A percentile compares a stretch with the other conserved stretches of the same genome.
Conservation (phyloP, 2,113 vertebrate species). For the Sclerurus mexicanus region DNA sequence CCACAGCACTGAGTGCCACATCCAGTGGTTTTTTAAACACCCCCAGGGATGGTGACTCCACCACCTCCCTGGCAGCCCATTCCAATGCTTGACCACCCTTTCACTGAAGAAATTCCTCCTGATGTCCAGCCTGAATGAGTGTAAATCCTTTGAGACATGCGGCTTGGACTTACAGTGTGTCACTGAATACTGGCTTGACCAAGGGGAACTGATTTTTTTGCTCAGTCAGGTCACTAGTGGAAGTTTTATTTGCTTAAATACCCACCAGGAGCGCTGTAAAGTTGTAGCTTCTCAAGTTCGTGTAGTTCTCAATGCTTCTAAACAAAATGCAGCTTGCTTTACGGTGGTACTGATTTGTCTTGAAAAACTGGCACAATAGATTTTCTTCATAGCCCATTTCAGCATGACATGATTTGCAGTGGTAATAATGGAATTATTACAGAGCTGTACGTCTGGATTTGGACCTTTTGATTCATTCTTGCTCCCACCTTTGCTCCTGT, state of each 20-base stretch:
- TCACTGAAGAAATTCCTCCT: neutral
- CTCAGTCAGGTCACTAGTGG: neutral
- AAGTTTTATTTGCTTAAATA: neutral
- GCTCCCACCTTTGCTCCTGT: neutral
- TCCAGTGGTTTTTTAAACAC: neutral
- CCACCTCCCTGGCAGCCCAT: neutral
- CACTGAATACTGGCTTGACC: neutral
- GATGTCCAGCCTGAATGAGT: neutral
- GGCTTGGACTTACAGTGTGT: accelerated
- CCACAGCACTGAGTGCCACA: neutral
- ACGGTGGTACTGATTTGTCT: neutral
- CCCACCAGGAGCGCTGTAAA: neutral
- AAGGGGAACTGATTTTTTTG: neutral
- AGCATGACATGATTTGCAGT: neutral
- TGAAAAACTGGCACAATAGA: neutral
- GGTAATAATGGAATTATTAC: neutral
- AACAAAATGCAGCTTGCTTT: neutral
- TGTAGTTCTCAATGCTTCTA: neutral
- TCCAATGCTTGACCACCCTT: accelerated
- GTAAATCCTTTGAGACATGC: neutral
- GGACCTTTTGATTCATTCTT: neutral
- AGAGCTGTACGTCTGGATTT: neutral
- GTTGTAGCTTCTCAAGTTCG: neutral
- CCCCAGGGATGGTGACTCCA: neutral
- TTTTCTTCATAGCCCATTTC: neutral